Evolutionary conservation across 53 echinoderm and acorn worm species (phyloP).

Genomic region (Apostichopus leukothele): DNA sequence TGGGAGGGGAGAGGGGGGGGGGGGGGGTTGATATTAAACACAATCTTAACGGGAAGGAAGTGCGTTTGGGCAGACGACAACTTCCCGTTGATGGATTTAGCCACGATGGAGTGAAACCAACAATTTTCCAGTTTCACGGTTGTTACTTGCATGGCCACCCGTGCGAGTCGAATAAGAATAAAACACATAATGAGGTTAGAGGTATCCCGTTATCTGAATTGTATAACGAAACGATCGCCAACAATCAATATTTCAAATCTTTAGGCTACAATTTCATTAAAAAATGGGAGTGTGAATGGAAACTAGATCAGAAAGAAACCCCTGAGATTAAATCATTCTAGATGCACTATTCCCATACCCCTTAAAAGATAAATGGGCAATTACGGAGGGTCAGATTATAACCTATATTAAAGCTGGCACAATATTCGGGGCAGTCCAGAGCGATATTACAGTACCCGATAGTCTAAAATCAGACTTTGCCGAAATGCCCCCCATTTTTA

Average conservation of each 20-base stretch:
- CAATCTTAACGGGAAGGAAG: slow-evolving; percentile 1
- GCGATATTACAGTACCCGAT: slow-evolving; percentile 42
- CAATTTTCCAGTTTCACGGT: not conserved
- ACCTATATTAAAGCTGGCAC: not conserved
- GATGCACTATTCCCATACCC: not conserved
- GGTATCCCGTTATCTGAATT: not conserved
- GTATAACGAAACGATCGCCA: not conserved
- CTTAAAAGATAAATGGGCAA: not conserved
- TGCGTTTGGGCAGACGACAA: not conserved
- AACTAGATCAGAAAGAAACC: not conserved
- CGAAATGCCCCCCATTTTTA: slow-evolving; percentile 57
- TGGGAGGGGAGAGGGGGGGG: not conserved
- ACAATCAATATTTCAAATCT: not conserved
- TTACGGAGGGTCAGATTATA: not conserved
- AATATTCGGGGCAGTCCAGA: slow-evolving; percentile 51
- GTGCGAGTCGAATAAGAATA: not conserved
- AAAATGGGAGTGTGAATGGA: slow-evolving; percentile 52
- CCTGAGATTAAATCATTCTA: not conserved
- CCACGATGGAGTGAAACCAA: not conserved
- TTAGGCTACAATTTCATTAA: not conserved
- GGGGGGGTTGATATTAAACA: slow-evolving; percentile 29
- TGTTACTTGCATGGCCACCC: slow-evolving; percentile 31
- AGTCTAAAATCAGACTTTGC: slow-evolving; percentile 26
- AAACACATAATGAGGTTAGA: not conserved
- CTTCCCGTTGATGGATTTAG: slow-evolving; percentile 4